These are phyloP conservation scores for Odontothrips loti DNA, from an alignment of 2,888 invertebrate genomes.

Conservation along the genomic window DNA sequence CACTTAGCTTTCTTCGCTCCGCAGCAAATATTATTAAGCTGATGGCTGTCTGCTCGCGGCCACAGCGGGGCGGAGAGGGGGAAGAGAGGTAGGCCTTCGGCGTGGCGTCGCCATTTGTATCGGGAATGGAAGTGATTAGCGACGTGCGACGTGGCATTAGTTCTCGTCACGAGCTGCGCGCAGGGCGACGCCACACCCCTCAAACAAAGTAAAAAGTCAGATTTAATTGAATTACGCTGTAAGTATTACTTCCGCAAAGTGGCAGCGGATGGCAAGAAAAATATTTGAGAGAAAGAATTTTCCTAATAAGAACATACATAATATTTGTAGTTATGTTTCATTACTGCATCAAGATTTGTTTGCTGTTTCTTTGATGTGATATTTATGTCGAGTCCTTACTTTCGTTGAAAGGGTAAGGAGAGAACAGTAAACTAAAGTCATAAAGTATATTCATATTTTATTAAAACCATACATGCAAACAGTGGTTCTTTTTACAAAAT, in stretches of 20 bases:
- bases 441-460: slow-evolving; percentile 1
- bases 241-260: neutral
- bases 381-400: too few relatives aligned
- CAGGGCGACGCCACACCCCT: neutral
- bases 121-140: slow-evolving; percentile 19
- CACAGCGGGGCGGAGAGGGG: neutral
- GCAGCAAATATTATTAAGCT: slow-evolving; percentile 17
- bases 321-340: neutral
- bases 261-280: too few relatives aligned
- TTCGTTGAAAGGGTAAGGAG: too few relatives aligned
- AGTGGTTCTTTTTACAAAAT: slow-evolving; percentile 20
- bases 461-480: slow-evolving; percentile 18
- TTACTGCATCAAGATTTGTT: neutral
- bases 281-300: too few relatives aligned
- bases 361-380: too few relatives aligned
- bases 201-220: neutral
- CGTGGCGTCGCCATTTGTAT: slow-evolving; percentile 7
- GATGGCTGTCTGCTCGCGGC: neutral
- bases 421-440: neutral
- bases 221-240: neutral
- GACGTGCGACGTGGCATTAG: neutral
- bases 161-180: neutral
- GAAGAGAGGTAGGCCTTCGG: neutral
- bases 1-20: too few relatives aligned
- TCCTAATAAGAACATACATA: too few relatives aligned